phyloP scores from a whole-genome alignment of 2,888 invertebrate species.

The Drosophila siamana region DNA sequence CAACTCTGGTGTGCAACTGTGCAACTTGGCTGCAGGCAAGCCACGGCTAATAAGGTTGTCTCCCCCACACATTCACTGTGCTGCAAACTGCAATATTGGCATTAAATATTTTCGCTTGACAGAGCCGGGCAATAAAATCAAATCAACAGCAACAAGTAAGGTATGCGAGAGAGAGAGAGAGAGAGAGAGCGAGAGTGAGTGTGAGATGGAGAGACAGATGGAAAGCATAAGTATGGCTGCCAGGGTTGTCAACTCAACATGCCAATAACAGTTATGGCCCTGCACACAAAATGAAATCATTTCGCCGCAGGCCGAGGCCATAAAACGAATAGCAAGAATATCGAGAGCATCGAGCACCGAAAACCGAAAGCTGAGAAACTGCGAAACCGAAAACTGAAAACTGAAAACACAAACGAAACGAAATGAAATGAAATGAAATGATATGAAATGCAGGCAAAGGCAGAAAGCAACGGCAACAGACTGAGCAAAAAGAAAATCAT shows the following conservation, averaged over 20 bases:
- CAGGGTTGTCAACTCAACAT: slow-evolving; percentile 49
- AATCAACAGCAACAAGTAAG: slow-evolving; percentile 56
- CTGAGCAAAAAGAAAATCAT: slow-evolving; percentile 64
- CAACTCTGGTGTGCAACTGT: slow-evolving; percentile 26
- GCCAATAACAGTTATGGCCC: slow-evolving; percentile 38
- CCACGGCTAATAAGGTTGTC: slow-evolving; percentile 39
- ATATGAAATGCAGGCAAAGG: neutral
- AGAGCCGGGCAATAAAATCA: slow-evolving; percentile 53
- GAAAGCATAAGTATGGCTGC: slow-evolving; percentile 1
- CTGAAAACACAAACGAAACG: too few relatives aligned
- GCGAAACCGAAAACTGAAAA: neutral
- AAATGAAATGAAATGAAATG: too few relatives aligned
- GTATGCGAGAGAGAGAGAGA: neutral
- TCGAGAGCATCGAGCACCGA: neutral
- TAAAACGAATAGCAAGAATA: neutral
- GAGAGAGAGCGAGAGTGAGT: neutral
- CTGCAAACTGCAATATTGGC: slow-evolving; percentile 37
- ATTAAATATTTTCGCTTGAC: slow-evolving; percentile 45
- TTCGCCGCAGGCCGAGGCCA: slow-evolving; percentile 52
- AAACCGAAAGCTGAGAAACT: slow-evolving; percentile 12
- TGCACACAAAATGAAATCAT: slow-evolving; percentile 59
- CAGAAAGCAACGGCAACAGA: slow-evolving; percentile 19
- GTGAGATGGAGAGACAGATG: neutral
- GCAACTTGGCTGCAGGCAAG: slow-evolving; percentile 19
- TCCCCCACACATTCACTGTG: neutral